Evolutionary conservation across 1,140 invertebrate genomes (phyloP).

Genomic region (Dermatophagoides farinae): DNA sequence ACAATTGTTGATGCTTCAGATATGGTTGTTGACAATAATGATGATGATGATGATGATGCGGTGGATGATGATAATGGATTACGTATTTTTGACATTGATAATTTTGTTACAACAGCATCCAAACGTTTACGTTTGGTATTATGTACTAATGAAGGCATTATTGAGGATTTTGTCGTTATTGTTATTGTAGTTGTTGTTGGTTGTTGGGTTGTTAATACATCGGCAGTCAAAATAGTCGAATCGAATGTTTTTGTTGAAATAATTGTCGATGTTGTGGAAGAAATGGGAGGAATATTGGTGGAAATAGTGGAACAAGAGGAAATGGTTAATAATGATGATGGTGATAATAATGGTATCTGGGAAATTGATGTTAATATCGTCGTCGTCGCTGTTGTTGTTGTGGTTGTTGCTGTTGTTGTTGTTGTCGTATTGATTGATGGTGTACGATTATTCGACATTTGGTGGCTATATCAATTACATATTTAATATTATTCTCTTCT

Average conservation of each 20-base stretch:
- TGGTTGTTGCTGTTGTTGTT: too few relatives aligned
- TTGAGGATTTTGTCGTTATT: not conserved
- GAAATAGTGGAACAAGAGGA: not conserved
- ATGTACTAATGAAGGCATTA: conserved; percentile 11
- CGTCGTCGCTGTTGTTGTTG: too few relatives aligned
- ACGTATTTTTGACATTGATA: conserved; percentile 23
- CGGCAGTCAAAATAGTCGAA: not conserved
- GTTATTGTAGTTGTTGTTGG: conserved; percentile 7
- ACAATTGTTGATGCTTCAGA: conserved; percentile 17
- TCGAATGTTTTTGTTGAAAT: not conserved
- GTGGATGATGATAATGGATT: too few relatives aligned
- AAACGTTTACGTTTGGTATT: conserved; percentile 45
- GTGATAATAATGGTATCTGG: not conserved
- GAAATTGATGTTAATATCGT: too few relatives aligned
- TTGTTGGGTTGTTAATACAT: not conserved
- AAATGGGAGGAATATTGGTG: not conserved
- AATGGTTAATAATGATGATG: too few relatives aligned
- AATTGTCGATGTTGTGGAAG: conserved; percentile 11
- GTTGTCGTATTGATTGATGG: too few relatives aligned
- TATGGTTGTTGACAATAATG: not conserved
- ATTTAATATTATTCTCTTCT: too few relatives aligned
- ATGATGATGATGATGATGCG: too few relatives aligned
- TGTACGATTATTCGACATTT: too few relatives aligned
- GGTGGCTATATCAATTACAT: too few relatives aligned
- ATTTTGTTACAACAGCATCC: conserved; percentile 47